Evolutionary conservation across 2,113 vertebrate species (phyloP).

Genomic region (Empidonax alnorum): DNA sequence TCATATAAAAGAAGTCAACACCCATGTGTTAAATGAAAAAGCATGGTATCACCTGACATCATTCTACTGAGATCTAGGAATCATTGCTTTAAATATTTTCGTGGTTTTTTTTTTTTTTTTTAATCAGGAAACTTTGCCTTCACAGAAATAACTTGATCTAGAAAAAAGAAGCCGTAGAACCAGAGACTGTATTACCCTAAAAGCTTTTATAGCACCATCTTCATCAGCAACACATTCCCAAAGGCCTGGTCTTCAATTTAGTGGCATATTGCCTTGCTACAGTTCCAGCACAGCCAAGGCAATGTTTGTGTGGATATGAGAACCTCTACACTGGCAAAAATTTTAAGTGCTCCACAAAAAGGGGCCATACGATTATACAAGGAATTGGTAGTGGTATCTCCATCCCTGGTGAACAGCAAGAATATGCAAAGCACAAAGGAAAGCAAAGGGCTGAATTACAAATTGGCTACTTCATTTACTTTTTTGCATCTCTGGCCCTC

Average conservation of each 20-base stretch:
- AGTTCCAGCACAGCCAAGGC: not conserved
- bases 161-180: not conserved
- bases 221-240: not conserved
- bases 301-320: not conserved
- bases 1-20: not conserved
- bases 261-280: not conserved
- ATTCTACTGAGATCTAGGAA: not conserved
- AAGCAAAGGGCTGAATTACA: not conserved
- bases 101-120: not conserved
- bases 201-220: not conserved
- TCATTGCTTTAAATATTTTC: not conserved
- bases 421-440: not conserved
- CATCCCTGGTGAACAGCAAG: not conserved
- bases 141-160: not conserved
- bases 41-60: not conserved
- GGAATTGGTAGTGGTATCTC: not conserved
- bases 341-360: not conserved
- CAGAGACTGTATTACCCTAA: not conserved
- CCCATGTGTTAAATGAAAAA: not conserved
- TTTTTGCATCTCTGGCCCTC: not conserved
- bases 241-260: not conserved
- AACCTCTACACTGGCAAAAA: not conserved
- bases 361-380: accelerated
- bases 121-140: not conserved
- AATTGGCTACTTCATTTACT: not conserved